phyloP scores from a whole-genome alignment of 1,140 invertebrate species.

The Lasaia peninsularis region DNA sequence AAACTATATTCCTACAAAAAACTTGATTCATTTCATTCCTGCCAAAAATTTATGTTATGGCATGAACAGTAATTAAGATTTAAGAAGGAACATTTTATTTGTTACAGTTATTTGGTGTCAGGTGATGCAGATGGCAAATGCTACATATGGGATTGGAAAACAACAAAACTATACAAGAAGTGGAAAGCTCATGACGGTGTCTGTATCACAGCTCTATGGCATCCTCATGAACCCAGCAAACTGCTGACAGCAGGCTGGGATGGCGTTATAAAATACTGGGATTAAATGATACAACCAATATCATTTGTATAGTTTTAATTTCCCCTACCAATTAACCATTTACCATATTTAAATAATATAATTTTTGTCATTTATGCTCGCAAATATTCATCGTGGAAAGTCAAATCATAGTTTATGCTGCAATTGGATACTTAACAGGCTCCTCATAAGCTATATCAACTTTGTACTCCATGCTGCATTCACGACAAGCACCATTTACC shows the following conservation, averaged over 20 bases:
- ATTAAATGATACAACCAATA: constrained; percentile 80
- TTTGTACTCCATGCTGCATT: constrained; percentile 71
- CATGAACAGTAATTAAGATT: too few species aligned
- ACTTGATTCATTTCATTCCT: too few species aligned
- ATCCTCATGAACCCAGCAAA: constrained; percentile 98
- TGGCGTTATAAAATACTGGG: constrained; percentile 98
- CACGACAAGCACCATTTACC: constrained; percentile 62
- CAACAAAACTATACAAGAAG: constrained; percentile 97
- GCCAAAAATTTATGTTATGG: too few species aligned
- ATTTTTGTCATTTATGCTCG: constrained; percentile 14
- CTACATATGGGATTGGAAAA: constrained; percentile 99
- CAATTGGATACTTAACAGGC: constrained; percentile 51
- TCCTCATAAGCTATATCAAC: constrained; percentile 58
- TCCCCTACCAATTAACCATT: constrained; percentile 46
- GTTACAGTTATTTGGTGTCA: constrained; percentile 94
- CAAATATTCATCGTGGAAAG: constrained; percentile 2
- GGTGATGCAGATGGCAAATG: constrained; percentile 99
- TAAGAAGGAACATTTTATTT: constrained; percentile 11
- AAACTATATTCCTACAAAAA: too few species aligned
- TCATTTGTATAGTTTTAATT: constrained; percentile 50
- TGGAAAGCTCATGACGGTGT: constrained; percentile 99
- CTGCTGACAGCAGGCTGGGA: constrained; percentile 98
- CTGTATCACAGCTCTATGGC: constrained; percentile 96
- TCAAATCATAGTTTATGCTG: constrained; percentile 38
- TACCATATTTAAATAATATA: constrained; percentile 38